Conservation (phyloP, 2,797 vertebrate species). For the Catharus ustulatus region DNA sequence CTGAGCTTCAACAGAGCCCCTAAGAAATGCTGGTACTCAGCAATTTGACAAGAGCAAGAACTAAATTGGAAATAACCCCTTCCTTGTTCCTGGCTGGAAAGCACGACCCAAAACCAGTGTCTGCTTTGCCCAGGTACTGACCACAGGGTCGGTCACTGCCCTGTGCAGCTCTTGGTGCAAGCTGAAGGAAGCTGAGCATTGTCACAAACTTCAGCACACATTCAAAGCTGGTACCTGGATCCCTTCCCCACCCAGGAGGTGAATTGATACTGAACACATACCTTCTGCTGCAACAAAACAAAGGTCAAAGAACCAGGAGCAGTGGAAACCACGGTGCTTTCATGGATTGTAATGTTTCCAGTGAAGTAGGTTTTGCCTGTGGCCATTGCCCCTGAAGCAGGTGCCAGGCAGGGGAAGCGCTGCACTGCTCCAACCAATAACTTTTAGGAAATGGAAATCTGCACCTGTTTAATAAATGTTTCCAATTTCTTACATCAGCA, state of each 20-base stretch:
- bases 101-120: not conserved
- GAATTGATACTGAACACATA: slow-evolving; percentile 31
- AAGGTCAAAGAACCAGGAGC: slow-evolving; percentile 51
- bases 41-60: not conserved
- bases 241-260: slow-evolving; percentile 53
- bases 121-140: not conserved
- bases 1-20: not conserved
- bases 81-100: not conserved
- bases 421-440: slow-evolving; percentile 12
- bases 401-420: not conserved
- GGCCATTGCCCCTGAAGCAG: not conserved
- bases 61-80: not conserved
- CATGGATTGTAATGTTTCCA: slow-evolving; percentile 72
- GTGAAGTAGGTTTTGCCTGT: slow-evolving; percentile 58
- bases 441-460: slow-evolving; percentile 61
- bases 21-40: not conserved
- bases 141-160: not conserved
- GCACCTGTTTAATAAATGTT: slow-evolving; percentile 69
- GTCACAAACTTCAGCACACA: slow-evolving; percentile 37
- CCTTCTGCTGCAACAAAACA: slow-evolving; percentile 67
- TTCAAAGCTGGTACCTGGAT: slow-evolving; percentile 30
- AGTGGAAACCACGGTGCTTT: slow-evolving; percentile 70
- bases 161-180: not conserved
- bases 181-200: not conserved
- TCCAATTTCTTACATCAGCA: slow-evolving; percentile 70